phyloP scores from a whole-genome alignment of 2,113 vertebrate genomes.

The Baryphthengus martii region DNA sequence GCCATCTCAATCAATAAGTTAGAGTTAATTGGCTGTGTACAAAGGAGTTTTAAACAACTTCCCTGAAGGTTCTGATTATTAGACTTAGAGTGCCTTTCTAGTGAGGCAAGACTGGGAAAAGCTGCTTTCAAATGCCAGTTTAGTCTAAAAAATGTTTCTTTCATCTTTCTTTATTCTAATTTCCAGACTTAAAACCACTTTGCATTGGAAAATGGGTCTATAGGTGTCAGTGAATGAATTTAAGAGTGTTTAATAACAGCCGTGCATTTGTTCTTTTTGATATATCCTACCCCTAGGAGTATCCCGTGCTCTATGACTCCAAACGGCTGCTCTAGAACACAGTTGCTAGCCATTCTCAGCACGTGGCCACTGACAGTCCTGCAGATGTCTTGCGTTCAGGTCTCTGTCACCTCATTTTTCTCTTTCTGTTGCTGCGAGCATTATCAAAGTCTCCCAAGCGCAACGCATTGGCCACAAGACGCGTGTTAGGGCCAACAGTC shows the following conservation, averaged over 20 bases:
- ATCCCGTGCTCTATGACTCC: not conserved
- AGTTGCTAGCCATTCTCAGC: not conserved
- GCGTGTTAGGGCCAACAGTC: not conserved
- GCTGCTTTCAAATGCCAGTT: not conserved
- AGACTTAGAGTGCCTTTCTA: not conserved
- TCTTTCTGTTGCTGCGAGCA: not conserved
- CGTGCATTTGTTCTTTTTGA: not conserved
- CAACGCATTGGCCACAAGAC: not conserved
- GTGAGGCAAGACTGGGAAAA: not conserved
- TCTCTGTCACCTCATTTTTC: not conserved
- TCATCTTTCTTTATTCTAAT: not conserved
- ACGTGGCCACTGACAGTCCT: not conserved
- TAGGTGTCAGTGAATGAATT: not conserved
- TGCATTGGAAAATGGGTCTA: not conserved
- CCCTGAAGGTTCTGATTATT: not conserved
- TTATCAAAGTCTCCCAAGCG: not conserved
- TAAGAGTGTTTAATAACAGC: not conserved
- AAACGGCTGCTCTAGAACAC: not conserved
- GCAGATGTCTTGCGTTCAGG: not conserved
- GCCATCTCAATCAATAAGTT: not conserved
- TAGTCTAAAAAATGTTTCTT: not conserved
- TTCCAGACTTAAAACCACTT: not conserved
- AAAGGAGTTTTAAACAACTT: conserved; percentile 8
- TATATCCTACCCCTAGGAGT: not conserved
- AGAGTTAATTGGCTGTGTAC: conserved; percentile 3